Conservation (phyloP, 2,888 invertebrate genomes). For the Synergus gifuensis region DNA sequence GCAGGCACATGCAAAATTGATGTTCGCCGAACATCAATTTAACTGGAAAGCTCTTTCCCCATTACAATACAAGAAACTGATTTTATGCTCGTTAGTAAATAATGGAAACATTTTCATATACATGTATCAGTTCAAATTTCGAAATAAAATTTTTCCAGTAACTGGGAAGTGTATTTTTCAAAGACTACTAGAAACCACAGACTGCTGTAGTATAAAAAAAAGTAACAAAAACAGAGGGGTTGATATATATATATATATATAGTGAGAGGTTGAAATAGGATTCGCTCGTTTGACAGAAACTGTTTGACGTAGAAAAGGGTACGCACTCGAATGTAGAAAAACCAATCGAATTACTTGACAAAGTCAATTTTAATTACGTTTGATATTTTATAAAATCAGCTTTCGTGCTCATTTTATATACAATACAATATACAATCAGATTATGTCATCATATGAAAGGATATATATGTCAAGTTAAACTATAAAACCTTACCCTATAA, state of each 20-base stretch:
- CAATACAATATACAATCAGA: neutral
- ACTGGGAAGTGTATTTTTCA: neutral
- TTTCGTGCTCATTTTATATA: neutral
- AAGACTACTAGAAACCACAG: neutral
- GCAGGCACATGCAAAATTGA: neutral
- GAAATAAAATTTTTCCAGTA: neutral
- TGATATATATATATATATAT: too few species aligned
- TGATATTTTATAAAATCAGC: neutral
- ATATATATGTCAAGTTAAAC: too few species aligned
- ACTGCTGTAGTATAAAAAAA: neutral
- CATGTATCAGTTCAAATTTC: neutral
- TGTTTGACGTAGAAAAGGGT: conserved; percentile 40
- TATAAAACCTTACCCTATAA: neutral
- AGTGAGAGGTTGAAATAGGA: conserved; percentile 1
- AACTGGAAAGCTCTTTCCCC: neutral
- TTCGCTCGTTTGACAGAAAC: neutral
- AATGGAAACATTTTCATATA: neutral
- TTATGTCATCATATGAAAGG: neutral
- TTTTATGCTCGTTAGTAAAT: conserved; percentile 5
- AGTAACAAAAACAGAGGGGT: neutral
- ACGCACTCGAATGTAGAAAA: conserved; percentile 14
- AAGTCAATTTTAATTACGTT: conserved; percentile 44
- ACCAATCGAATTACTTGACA: conserved; percentile 43
- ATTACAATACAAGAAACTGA: neutral
- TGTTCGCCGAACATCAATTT: neutral